Conservation (phyloP, 2,113 vertebrate genomes). For the Stercorarius parasiticus region DNA sequence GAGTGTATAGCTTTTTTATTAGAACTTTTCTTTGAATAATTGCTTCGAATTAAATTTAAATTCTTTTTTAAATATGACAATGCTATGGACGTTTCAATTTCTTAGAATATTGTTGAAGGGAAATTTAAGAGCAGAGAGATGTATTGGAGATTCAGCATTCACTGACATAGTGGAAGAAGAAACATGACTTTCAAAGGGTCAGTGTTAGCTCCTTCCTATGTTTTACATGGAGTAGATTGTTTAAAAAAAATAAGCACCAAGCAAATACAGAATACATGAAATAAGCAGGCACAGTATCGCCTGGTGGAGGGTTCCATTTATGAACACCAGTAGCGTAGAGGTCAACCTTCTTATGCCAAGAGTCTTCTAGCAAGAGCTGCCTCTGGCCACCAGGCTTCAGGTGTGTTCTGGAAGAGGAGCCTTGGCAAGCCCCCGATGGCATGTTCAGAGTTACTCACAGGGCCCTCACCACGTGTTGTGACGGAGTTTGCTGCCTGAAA, state of each 20-base stretch:
- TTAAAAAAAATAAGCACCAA: neutral
- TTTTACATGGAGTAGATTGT: neutral
- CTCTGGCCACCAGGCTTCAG: neutral
- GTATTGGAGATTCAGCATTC: neutral
- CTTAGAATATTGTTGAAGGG: neutral
- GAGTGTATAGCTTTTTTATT: slow-evolving; percentile 11
- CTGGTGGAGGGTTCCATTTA: neutral
- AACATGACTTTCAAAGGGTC: neutral
- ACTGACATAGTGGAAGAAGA: neutral
- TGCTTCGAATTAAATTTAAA: slow-evolving; percentile 12
- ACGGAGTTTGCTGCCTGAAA: neutral
- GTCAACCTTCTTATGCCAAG: neutral
- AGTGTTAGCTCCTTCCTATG: neutral
- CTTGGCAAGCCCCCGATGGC: accelerated
- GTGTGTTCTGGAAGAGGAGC: neutral
- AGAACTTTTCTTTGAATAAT: slow-evolving; percentile 46
- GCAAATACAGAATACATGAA: neutral
- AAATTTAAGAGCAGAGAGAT: neutral
- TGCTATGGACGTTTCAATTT: neutral
- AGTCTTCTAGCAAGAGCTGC: neutral
- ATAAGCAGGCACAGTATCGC: neutral
- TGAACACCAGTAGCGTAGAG: neutral
- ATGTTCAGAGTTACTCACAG: neutral
- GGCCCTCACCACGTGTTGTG: accelerated
- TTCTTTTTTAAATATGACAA: neutral